Evolutionary conservation across 2,113 vertebrate genomes (phyloP).

Genomic region (Scolopax mira): DNA sequence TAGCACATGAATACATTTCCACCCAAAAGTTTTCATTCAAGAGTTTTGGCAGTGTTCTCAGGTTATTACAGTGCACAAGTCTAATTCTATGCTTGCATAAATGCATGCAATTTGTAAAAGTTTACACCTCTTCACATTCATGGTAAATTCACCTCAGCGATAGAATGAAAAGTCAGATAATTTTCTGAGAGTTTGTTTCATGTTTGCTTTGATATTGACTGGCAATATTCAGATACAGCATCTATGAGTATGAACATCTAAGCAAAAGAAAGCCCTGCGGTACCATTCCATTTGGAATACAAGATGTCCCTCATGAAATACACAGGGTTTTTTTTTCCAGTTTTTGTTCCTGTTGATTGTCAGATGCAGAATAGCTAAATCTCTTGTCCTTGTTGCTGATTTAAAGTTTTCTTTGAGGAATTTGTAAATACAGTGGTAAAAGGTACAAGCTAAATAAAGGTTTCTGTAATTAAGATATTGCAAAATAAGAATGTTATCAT

Average conservation of each 20-base stretch:
- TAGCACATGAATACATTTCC: neutral
- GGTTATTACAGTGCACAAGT: neutral
- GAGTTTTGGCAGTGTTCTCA: neutral
- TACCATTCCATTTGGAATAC: neutral
- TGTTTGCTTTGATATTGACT: conserved; percentile 2
- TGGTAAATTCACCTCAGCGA: neutral
- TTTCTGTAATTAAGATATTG: neutral
- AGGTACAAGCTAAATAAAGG: neutral
- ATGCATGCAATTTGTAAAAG: neutral
- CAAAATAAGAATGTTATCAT: neutral
- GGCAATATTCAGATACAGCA: neutral
- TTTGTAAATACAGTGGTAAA: neutral
- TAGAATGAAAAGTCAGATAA: neutral
- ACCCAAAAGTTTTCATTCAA: neutral
- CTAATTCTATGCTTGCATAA: neutral
- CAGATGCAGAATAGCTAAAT: neutral
- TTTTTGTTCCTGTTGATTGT: neutral
- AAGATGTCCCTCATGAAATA: neutral
- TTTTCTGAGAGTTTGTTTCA: neutral
- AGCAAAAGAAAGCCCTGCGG: neutral
- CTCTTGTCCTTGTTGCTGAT: neutral
- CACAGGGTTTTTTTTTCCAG: neutral
- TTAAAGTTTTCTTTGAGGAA: neutral
- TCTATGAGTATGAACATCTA: neutral
- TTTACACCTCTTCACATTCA: neutral